Percentiles rank a stretch among this genome's conserved stretches.
phyloP scores from a whole-genome alignment of 2,888 invertebrate genomes.

The Schizaphis graminum region DNA sequence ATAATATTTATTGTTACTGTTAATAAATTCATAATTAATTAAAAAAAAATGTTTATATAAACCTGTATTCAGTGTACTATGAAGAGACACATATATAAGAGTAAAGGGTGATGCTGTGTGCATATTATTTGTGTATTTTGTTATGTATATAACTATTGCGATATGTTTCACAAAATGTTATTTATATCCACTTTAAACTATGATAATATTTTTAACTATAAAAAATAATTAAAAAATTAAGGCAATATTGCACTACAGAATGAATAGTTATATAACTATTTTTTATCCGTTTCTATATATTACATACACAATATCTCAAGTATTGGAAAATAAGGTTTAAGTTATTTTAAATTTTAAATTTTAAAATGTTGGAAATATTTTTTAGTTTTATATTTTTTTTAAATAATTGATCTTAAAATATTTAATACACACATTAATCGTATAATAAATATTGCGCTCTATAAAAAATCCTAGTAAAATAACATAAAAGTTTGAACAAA shows the following conservation, averaged over 20 bases:
- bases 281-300: background rate
- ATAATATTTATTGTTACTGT: background rate
- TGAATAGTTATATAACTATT: background rate
- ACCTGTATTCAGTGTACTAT: background rate
- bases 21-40: background rate
- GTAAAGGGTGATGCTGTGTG: background rate
- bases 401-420: background rate
- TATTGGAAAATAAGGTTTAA: background rate
- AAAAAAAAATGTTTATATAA: conserved; percentile 11
- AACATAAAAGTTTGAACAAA: background rate
- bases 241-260: background rate
- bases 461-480: background rate
- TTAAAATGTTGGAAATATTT: background rate
- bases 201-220: background rate
- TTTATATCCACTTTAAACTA: background rate
- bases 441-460: background rate
- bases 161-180: background rate
- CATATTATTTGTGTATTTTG: background rate
- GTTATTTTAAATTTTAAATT: background rate
- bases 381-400: background rate
- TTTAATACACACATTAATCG: background rate
- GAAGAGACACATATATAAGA: background rate
- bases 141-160: background rate
- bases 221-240: background rate
- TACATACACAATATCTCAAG: background rate